A percentile compares a stretch with the other conserved stretches of the same genome.
Evolutionary conservation across 1,140 invertebrate genomes (phyloP).

Genomic region (Artemia franciscana): DNA sequence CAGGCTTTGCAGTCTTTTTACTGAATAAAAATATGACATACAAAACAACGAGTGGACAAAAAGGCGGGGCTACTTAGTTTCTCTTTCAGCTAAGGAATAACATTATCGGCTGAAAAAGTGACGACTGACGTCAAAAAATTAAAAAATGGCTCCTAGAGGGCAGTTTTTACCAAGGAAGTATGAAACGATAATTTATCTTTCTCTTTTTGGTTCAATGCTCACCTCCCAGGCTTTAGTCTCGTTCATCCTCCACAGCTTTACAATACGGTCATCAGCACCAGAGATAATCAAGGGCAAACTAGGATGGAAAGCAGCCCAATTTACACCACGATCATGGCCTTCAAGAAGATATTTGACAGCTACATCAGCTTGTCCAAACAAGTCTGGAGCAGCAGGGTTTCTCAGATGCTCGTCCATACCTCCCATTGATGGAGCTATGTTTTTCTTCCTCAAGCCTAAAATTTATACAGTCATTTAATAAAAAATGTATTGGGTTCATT

Average conservation of each 20-base stretch:
- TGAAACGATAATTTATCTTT: no score
- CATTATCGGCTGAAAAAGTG: no score
- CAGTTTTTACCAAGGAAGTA: no score
- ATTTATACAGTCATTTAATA: slow-evolving; percentile 9
- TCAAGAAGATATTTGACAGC: slow-evolving; percentile 95
- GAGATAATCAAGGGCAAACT: slow-evolving; percentile 84
- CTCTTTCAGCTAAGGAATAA: no score
- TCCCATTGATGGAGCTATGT: slow-evolving; percentile 76
- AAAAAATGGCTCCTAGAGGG: no score
- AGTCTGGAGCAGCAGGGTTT: slow-evolving; percentile 67
- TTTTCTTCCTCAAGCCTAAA: slow-evolving; percentile 73
- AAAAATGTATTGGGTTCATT: no score
- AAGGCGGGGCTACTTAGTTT: no score
- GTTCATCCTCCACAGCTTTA: slow-evolving; percentile 98
- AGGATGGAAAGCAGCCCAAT: slow-evolving; percentile 94
- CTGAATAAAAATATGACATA: no score
- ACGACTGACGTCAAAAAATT: no score
- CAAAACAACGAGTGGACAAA: no score
- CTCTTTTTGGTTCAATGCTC: no score
- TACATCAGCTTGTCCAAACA: slow-evolving; percentile 91
- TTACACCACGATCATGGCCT: slow-evolving; percentile 90
- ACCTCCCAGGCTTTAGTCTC: slow-evolving; percentile 84
- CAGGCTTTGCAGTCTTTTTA: no score
- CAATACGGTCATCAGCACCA: slow-evolving; percentile 87
- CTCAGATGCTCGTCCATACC: slow-evolving; percentile 71